Conservation (phyloP, 2,888 invertebrate genomes). For the Xestia ashworthii region DNA sequence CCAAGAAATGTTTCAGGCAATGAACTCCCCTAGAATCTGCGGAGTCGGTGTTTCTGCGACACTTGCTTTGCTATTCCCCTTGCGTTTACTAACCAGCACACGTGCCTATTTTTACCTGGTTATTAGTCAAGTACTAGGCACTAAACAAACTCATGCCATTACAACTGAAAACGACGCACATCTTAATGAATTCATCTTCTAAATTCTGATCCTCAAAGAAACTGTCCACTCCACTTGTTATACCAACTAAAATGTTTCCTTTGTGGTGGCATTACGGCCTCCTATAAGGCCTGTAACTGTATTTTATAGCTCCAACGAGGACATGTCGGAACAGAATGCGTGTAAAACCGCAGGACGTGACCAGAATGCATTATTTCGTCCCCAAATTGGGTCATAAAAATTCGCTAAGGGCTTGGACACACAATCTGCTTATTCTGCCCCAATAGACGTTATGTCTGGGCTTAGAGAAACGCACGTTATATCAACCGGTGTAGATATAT, state of each 20-base stretch:
- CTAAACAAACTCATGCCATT: slow-evolving; percentile 6
- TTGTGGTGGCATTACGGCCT: slow-evolving; percentile 19
- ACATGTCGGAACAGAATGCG: slow-evolving; percentile 21
- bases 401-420: slow-evolving; percentile 6
- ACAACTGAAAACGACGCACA: not conserved
- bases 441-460: slow-evolving; percentile 28
- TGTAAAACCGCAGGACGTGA: slow-evolving; percentile 48
- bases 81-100: slow-evolving; percentile 2
- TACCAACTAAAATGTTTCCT: not conserved
- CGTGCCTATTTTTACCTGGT: slow-evolving; percentile 20
- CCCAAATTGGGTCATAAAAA: slow-evolving; percentile 35
- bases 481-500: slow-evolving; percentile 21
- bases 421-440: slow-evolving; percentile 5
- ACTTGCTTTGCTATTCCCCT: not conserved
- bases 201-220: not conserved
- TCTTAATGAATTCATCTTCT: not conserved
- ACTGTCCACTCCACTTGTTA: not conserved
- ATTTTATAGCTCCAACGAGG: slow-evolving; percentile 26
- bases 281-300: slow-evolving; percentile 29
- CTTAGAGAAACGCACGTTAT: slow-evolving; percentile 1
- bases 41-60: not conserved
- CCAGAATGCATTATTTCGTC: slow-evolving; percentile 30
- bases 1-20: slow-evolving; percentile 34
- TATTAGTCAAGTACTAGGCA: not conserved
- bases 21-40: slow-evolving; percentile 32